Evolutionary conservation across 2,113 vertebrate genomes (phyloP).

Genomic region (Myrmecobius fasciatus): DNA sequence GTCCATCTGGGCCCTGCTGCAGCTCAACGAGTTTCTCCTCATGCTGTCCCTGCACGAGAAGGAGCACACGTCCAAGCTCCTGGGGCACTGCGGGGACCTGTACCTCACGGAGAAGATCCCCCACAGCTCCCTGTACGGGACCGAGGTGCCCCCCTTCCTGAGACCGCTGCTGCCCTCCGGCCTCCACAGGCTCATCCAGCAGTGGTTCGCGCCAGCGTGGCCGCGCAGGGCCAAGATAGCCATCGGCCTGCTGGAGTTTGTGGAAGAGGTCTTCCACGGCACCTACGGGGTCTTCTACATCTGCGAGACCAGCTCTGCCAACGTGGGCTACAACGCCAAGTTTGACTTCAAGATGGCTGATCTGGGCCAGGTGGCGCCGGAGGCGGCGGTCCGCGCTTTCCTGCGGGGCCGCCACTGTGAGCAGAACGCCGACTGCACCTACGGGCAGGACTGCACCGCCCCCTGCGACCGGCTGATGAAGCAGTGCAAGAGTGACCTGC

Average conservation of each 20-base stretch:
- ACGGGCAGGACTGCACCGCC: constrained; percentile 91
- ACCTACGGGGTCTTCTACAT: constrained; percentile 95
- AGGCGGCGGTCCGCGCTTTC: constrained; percentile 89
- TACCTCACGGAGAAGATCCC: constrained; percentile 92
- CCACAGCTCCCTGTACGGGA: constrained; percentile 88
- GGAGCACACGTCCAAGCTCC: constrained; percentile 91
- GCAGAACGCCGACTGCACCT: constrained; percentile 94
- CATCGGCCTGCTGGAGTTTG: constrained; percentile 95
- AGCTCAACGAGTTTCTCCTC: constrained; percentile 94
- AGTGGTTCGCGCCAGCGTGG: constrained; percentile 95
- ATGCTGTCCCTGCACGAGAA: constrained; percentile 93
- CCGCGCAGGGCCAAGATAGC: constrained; percentile 93
- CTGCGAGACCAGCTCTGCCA: constrained; percentile 90
- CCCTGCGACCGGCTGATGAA: constrained; percentile 93
- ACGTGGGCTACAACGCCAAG: constrained; percentile 92
- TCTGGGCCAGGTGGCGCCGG: constrained; percentile 91
- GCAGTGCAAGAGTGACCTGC: constrained; percentile 93
- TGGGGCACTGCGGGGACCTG: constrained; percentile 95
- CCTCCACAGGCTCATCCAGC: constrained; percentile 88
- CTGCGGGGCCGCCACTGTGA: constrained; percentile 93
- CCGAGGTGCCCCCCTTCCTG: constrained; percentile 88
- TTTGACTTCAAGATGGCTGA: constrained; percentile 97
- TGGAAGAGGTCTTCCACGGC: constrained; percentile 98
- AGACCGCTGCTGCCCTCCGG: constrained; percentile 88
- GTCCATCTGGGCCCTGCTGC: constrained; percentile 95